Conservation (phyloP, 2,888 invertebrate species). For the Carterocephalus palaemon region DNA sequence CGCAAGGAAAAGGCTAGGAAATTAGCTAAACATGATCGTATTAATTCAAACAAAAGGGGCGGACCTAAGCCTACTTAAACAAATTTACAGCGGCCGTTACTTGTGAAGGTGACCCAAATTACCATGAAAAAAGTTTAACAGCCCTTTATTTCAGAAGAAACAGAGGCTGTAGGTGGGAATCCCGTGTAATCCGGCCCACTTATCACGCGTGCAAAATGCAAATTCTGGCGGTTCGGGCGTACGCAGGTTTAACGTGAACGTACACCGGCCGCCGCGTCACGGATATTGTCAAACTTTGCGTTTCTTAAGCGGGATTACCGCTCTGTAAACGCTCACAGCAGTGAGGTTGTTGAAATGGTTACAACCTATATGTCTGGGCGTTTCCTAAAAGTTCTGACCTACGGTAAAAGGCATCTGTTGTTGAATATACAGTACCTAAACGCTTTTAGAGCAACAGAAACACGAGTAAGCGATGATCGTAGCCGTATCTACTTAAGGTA, state of each 20-base stretch:
- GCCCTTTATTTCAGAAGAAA: conserved; percentile 77
- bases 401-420: no score
- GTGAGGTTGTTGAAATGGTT: no score
- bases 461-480: no score
- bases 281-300: conserved; percentile 71
- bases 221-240: conserved; percentile 62
- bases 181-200: conserved; percentile 76
- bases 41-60: conserved; percentile 64
- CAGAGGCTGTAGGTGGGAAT: conserved; percentile 74
- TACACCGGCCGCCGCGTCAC: conserved; percentile 46
- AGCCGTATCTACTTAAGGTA: no score
- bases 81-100: conserved; percentile 72
- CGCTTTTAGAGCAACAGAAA: no score
- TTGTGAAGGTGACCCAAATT: conserved; percentile 77
- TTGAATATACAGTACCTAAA: no score
- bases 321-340: no score
- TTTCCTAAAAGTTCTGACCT: no score
- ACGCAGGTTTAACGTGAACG: conserved; percentile 72
- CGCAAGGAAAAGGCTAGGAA: conserved; percentile 29
- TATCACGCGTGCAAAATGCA: conserved; percentile 80
- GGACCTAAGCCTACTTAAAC: conserved; percentile 72
- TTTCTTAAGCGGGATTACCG: conserved; percentile 31
- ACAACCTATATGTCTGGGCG: neutral
- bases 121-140: conserved; percentile 77
- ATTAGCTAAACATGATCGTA: conserved; percentile 43